These are phyloP conservation scores for Myiozetetes cayanensis DNA, from an alignment of 2,113 vertebrate genomes.

Conservation along the genomic window DNA sequence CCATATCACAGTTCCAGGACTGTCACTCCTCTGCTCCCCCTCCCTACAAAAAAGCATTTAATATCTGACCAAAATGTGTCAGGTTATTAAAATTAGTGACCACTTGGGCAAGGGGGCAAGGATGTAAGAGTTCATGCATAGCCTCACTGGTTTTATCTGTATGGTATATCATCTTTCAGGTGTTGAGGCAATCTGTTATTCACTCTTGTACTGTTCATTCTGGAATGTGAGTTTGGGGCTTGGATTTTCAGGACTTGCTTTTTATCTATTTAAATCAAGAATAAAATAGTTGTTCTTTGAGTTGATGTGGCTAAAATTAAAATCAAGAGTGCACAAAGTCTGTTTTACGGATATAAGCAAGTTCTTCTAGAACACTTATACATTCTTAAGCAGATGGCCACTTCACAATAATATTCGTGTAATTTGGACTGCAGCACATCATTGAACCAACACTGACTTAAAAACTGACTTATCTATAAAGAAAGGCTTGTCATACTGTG, in stretches of 20 bases:
- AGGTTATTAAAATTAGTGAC: background rate
- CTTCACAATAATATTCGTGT: background rate
- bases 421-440: background rate
- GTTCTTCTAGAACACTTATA: background rate
- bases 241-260: background rate
- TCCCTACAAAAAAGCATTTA: background rate
- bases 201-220: background rate
- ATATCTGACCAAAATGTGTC: background rate
- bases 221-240: background rate
- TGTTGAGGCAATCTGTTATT: background rate
- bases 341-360: background rate
- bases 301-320: background rate
- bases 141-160: background rate
- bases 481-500: background rate
- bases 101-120: background rate
- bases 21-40: background rate
- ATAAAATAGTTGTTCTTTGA: background rate
- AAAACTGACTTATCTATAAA: background rate
- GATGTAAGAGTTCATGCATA: background rate
- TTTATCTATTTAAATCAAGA: background rate
- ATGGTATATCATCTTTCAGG: background rate
- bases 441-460: background rate
- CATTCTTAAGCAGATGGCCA: background rate
- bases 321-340: background rate
- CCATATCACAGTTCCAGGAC: background rate